phyloP scores from a whole-genome alignment of 92 coral and sea anemone species.

The Parazoanthus atlanticus region DNA sequence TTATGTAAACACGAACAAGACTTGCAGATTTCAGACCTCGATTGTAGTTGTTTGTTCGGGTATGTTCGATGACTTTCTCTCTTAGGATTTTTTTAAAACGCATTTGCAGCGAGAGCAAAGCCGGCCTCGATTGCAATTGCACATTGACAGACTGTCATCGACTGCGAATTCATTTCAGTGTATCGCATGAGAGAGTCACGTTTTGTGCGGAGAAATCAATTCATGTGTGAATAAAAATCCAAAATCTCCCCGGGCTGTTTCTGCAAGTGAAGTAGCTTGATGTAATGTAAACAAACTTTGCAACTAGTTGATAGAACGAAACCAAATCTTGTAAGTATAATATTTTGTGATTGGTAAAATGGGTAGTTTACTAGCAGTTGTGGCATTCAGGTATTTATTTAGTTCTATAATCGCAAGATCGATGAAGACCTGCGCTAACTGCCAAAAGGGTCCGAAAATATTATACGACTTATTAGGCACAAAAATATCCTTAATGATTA shows the following conservation, averaged over 20 bases:
- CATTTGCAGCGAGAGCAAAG: neutral
- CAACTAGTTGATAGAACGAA: constrained; percentile 19
- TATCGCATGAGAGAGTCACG: neutral
- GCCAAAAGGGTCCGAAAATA: too few relatives aligned
- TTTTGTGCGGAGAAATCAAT: neutral
- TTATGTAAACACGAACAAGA: constrained; percentile 9
- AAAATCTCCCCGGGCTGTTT: constrained; percentile 22
- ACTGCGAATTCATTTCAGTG: neutral
- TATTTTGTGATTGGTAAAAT: neutral
- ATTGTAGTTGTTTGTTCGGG: neutral
- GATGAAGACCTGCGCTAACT: neutral
- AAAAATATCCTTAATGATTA: neutral
- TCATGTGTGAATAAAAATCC: neutral
- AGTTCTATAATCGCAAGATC: neutral
- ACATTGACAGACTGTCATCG: neutral
- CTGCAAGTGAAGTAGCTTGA: constrained; percentile 8
- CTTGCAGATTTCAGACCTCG: constrained; percentile 8
- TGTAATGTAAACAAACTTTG: constrained; percentile 21
- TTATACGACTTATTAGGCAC: neutral
- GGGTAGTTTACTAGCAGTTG: too few relatives aligned
- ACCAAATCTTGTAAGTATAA: constrained; percentile 10
- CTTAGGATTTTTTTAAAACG: too few relatives aligned
- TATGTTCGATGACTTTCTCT: neutral
- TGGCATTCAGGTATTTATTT: too few relatives aligned
- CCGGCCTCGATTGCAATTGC: too few relatives aligned